Evolutionary conservation across 2,113 vertebrate genomes (phyloP).

Genomic region (Trochalopteron elliotii): DNA sequence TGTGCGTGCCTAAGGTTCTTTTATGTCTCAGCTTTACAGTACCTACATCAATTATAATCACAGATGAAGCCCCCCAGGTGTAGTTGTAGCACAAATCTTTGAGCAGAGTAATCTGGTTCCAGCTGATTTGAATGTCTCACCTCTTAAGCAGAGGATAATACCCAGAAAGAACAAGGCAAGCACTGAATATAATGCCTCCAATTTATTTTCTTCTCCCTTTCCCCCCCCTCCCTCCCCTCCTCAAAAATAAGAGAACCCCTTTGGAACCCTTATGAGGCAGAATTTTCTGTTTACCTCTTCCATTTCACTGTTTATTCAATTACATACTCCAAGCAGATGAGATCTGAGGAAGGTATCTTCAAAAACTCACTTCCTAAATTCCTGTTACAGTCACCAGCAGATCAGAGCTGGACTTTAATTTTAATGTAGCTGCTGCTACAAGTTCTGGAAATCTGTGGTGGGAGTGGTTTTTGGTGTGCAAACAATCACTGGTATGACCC

Average conservation of each 20-base stretch:
- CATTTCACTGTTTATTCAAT: background rate
- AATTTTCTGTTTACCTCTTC: background rate
- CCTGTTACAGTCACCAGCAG: background rate
- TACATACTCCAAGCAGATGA: background rate
- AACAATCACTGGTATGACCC: background rate
- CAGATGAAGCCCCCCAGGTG: background rate
- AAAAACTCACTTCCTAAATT: background rate
- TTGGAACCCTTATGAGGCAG: background rate
- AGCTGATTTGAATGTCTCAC: background rate
- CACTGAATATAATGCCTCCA: background rate
- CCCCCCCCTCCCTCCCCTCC: rapidly evolving
- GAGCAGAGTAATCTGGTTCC: background rate
- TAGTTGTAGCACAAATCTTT: background rate
- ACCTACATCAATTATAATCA: background rate
- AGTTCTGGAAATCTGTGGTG: background rate
- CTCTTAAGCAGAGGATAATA: background rate
- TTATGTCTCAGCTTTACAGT: background rate
- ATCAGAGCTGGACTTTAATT: background rate
- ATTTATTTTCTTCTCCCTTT: background rate
- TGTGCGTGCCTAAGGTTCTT: background rate
- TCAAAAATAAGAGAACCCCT: background rate
- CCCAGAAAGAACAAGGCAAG: background rate
- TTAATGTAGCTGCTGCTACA: background rate
- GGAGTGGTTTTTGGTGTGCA: background rate
- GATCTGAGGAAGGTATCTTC: background rate